Base-by-base conservation (phyloP, 2,888 invertebrate genomes). In the Diloba caeruleocephala region DNA sequence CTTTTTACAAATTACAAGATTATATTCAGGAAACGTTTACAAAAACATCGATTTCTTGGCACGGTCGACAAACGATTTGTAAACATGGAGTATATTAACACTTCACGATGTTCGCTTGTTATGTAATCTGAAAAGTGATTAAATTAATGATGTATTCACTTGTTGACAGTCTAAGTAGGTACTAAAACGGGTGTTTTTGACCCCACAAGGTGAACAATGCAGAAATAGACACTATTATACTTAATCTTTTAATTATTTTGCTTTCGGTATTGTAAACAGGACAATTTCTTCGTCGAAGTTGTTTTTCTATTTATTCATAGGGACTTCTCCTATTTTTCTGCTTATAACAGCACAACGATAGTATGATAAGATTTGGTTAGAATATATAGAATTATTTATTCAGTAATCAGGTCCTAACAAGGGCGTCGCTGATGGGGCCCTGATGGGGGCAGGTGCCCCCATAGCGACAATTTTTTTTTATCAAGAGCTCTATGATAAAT, bases 1-100 rank as follows among this genome's bases (percentile, higher is more conserved):
- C 25, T n/a, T 7, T n/a, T 14, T 25, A 37, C 26, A 26, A 25
- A 38, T 50, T 13, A 53, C 14, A 32, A 37, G 5, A 51, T 46
- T 9, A 29, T 46, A 4, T 33, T 13, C 32, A 46, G 41, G 50
- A 54, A 48, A 31, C 25, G 17, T 38, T 48, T 49, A 15, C 49
- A 39, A 34, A 57, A 64, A 48, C 44, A 34, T 46, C 21, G 9
- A 43, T 52, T 43, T 64, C 34, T 64, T 63, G 65, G 53, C 63
- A 3, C 5, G 1, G n/a, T 9, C 13, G 6, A 9, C 8, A 1
- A 6, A 6, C n/a, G 1, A 21, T 53, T 53, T 61, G 45, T 53
- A 45, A 45, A 45, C 39, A 33, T 41, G 17, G n/a, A 8, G 17
- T 2, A 1, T 8, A 4, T 15, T 21, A 19, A 3, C 34, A 34